Percentiles rank a stretch among this genome's conserved stretches.
Evolutionary conservation across 2,113 vertebrate genomes (phyloP).

Genomic region (Murina feae): DNA sequence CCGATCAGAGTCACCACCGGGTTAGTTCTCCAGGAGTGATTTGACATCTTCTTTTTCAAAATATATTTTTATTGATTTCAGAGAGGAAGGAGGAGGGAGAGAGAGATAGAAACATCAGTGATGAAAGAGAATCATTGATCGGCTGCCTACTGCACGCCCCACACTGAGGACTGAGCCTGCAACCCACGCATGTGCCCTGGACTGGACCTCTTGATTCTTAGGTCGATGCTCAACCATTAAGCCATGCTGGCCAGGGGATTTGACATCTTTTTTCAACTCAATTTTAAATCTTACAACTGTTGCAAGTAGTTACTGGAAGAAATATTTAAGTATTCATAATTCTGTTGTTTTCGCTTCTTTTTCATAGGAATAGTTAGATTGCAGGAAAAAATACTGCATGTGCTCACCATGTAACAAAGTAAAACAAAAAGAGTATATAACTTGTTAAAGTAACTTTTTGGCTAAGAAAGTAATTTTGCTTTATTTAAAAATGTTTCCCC

Average conservation of each 20-base stretch:
- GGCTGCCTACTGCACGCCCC: no score
- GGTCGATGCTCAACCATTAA: no score
- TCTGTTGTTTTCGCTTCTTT: not conserved
- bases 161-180: no score
- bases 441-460: slow-evolving; percentile 23
- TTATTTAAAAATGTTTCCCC: not conserved
- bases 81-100: no score
- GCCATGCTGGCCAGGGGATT: not conserved
- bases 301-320: not conserved
- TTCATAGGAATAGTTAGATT: not conserved
- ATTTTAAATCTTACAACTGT: not conserved
- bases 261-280: not conserved
- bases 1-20: not conserved
- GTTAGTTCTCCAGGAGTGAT: not conserved
- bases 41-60: not conserved
- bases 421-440: not conserved
- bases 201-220: no score
- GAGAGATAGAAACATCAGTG: no score
- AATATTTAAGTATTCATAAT: not conserved
- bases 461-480: slow-evolving; percentile 8
- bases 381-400: not conserved
- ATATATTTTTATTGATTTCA: no score
- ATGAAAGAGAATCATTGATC: no score
- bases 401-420: not conserved
- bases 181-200: no score